Evolutionary conservation across 1,140 invertebrate genomes (phyloP), one percentile per base, ranked within the genome.

Genomic region (Drosophila guanche): DNA sequence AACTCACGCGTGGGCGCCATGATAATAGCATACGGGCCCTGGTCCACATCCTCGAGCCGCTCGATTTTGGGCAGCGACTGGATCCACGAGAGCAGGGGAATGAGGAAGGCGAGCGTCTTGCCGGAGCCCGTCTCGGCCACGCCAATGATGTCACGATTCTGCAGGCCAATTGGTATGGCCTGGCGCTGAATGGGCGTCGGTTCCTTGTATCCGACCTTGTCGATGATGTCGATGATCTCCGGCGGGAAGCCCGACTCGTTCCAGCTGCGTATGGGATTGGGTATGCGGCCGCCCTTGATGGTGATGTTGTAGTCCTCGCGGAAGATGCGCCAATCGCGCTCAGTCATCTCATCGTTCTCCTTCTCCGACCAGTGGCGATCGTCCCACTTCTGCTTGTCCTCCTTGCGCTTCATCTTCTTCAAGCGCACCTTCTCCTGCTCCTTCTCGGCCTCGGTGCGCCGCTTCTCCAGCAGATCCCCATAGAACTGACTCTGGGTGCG

Each of bases 301-400:
- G 97, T 97, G 47, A 99, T 99, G 90, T 99, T 99, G 90, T 99
- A 99, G 93, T 99, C 99, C 93, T 99, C 99, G 68, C 98, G 95
- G 90, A 99, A 99, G 81, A 99, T 99, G 91, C 99, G 94, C 99
- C 99, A 99, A 93, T 99, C 99, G 90, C 99, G 94, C 91, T 99
- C 98, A 7, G 97, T 98, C 99, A 99, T 99, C 92, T 99, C 98
- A 52, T 96, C 94, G 0, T 96, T 89, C 8, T 95, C 94, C 92
- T 99, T 99, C 79, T 99, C 98, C 14, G 96, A 97, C 99, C 99
- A 99, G 92, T 99, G 99, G 23, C 99, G 94, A 91, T 99, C 98
- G 93, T 99, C 99, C 97, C 97, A 99, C 90, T 98, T 97, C 90
- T 99, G 98, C 92, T 99, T 99, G 68, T 99, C 98, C 93, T 99